Percentiles rank a stretch among this genome's conserved stretches.
These are phyloP conservation scores for Pardosa pseudoannulata DNA, from an alignment of 2,888 invertebrate genomes.

Conservation along the genomic window DNA sequence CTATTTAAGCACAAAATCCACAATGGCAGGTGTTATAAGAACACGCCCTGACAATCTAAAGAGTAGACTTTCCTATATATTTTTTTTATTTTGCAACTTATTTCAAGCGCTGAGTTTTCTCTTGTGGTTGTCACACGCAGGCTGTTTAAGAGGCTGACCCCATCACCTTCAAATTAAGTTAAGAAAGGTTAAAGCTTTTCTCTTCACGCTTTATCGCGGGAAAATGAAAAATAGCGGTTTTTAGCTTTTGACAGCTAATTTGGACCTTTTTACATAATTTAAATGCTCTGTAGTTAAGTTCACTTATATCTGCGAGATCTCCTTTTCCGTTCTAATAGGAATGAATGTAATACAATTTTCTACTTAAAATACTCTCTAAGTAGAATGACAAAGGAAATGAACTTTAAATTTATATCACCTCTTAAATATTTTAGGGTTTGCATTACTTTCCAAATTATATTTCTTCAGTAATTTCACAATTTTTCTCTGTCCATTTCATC, in stretches of 20 bases:
- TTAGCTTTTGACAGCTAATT: slow-evolving; percentile 58
- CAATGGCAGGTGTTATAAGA: slow-evolving; percentile 44
- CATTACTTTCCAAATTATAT: too few species aligned
- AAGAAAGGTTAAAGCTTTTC: slow-evolving; percentile 35
- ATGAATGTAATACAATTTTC: too few species aligned
- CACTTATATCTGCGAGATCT: slow-evolving; percentile 11
- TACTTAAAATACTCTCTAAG: too few species aligned
- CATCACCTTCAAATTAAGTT: slow-evolving; percentile 31
- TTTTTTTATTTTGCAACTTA: not conserved
- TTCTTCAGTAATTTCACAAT: too few species aligned
- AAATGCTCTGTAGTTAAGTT: slow-evolving; percentile 6
- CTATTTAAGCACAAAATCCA: slow-evolving; percentile 39
- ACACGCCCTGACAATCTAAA: slow-evolving; percentile 36
- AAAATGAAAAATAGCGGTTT: slow-evolving; percentile 26
- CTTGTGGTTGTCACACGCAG: slow-evolving; percentile 19
- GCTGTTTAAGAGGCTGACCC: slow-evolving; percentile 19
- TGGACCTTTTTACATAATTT: slow-evolving; percentile 58
- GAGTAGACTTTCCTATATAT: slow-evolving; percentile 6
- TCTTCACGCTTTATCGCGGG: slow-evolving; percentile 32
- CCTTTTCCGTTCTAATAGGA: not conserved
- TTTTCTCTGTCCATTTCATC: too few species aligned
- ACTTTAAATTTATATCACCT: too few species aligned
- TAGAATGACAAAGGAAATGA: too few species aligned
- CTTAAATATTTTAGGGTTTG: too few species aligned
- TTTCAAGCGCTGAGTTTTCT: not conserved